Base-by-base conservation (phyloP, 2,888 invertebrate species). In the Lypha dubia region DNA sequence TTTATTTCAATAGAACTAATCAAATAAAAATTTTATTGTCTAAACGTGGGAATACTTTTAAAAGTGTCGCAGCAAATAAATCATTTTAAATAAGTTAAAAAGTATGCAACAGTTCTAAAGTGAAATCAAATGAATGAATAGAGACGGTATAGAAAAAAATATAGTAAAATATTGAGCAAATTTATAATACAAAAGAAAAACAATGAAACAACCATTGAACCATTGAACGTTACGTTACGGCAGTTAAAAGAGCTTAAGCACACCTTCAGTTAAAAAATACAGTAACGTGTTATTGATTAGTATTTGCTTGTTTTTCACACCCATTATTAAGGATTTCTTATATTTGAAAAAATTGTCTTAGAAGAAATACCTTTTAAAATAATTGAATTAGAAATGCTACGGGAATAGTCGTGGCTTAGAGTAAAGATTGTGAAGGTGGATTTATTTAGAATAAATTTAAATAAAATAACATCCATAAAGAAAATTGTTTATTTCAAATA, bases 311-410 rank as follows among this genome's bases (percentile, higher is more conserved):
- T n/a, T 41, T 46, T 46, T 9, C 56, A 35, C 41, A 56, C 20
- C 46, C 32, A 49, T 44, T 68, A 20, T 49, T 17, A 32, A 20
- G 13, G 65, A 56, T 58, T n/a, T 5, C 5, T 35, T 74, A n/a
- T n/a, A n/a, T n/a, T n/a, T 38, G 20, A 63, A 15, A 56, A 35
- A 68, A 38, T 53, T 24, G 13, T 56, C 65, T 32, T 60, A 62
- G 44, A 60, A 49, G 87, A 86, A 89, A 89, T 87, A 89, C 38
- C 89, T 90, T 89, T 91, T 89, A 91, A 88, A 88, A 87, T 89
- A 90, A 90, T 90, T 90, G 91, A 90, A 90, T 91, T 90, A 89
- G 88, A 3, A 32, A n/a, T 20, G 5, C 28, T n/a, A 46, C 28
- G n/a, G n/a, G n/a, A 46, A 51, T 5, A 51, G 4, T 46, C n/a